Evolutionary conservation across 1,140 invertebrate species (phyloP).

Genomic region (Eubasilissa regina): DNA sequence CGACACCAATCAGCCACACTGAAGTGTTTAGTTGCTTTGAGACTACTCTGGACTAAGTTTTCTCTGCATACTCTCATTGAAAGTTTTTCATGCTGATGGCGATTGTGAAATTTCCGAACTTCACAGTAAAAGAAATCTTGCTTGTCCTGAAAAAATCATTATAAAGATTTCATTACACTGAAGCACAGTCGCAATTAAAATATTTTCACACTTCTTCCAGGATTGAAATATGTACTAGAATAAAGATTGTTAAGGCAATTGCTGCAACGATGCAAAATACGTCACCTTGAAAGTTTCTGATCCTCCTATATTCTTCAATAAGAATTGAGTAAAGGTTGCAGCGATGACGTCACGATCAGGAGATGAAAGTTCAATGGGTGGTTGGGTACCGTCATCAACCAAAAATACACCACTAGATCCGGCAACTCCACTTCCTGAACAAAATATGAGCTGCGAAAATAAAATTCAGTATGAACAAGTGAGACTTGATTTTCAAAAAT

Average conservation of each 20-base stretch:
- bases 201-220: too few species aligned
- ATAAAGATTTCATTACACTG: too few species aligned
- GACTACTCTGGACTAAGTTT: slow-evolving; percentile 86
- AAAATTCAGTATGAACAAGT: background rate
- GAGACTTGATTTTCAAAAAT: too few species aligned
- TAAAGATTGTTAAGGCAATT: too few species aligned
- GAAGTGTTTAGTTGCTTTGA: slow-evolving; percentile 87
- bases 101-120: slow-evolving; percentile 88
- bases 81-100: slow-evolving; percentile 88
- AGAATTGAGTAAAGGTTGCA: slow-evolving; percentile 92
- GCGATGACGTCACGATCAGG: slow-evolving; percentile 92
- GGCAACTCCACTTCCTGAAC: slow-evolving; percentile 62
- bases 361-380: slow-evolving; percentile 85
- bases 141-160: slow-evolving; percentile 78
- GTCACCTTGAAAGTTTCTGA: slow-evolving; percentile 90
- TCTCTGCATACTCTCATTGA: slow-evolving; percentile 86
- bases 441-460: slow-evolving; percentile 59
- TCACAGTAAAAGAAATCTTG: slow-evolving; percentile 96
- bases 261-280: too few species aligned
- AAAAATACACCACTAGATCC: slow-evolving; percentile 76
- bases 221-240: too few species aligned
- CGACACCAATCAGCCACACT: slow-evolving; percentile 91
- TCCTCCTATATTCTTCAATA: slow-evolving; percentile 95
- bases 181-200: too few species aligned
- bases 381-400: slow-evolving; percentile 93